These are phyloP conservation scores for Ophioninae sp. DNA, from an alignment of 2,888 invertebrate species.

Conservation along the genomic window DNA sequence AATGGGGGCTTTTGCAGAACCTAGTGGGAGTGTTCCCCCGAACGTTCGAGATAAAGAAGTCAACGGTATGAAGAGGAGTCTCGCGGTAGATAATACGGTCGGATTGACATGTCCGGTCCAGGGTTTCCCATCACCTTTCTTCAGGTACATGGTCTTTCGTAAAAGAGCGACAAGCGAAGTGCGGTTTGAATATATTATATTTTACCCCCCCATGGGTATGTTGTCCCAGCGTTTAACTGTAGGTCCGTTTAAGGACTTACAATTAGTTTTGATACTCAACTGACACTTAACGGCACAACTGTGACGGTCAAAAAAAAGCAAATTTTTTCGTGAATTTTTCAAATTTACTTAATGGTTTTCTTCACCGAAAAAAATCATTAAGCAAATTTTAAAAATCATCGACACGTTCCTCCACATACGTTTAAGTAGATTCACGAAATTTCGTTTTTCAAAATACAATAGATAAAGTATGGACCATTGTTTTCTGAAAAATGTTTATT, in stretches of 20 bases:
- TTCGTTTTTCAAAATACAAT: too few species aligned
- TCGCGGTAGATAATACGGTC: constrained; percentile 69
- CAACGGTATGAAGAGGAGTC: constrained; percentile 73
- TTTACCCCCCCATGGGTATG: constrained; percentile 81
- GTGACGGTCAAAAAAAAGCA: too few species aligned
- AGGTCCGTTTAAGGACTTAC: constrained; percentile 76
- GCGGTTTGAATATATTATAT: not conserved
- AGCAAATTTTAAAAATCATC: too few species aligned
- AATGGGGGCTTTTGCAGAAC: constrained; percentile 75
- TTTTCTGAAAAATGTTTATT: too few species aligned
- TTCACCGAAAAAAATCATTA: too few species aligned
- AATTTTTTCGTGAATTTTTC: too few species aligned
- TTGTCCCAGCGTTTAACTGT: constrained; percentile 82
- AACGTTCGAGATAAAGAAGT: constrained; percentile 80
- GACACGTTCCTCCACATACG: too few species aligned
- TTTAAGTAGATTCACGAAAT: too few species aligned
- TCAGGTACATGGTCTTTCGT: constrained; percentile 79
- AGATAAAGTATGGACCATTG: too few species aligned
- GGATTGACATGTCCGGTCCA: constrained; percentile 84
- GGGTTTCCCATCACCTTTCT: constrained; percentile 82
- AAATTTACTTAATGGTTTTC: too few species aligned
- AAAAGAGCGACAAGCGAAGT: not conserved
- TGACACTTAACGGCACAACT: too few species aligned
- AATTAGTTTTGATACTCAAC: constrained; percentile 5
- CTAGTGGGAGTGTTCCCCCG: constrained; percentile 80